These are phyloP conservation scores for Chymomyza amoena DNA, from an alignment of 2,888 invertebrate genomes.

Conservation along the genomic window DNA sequence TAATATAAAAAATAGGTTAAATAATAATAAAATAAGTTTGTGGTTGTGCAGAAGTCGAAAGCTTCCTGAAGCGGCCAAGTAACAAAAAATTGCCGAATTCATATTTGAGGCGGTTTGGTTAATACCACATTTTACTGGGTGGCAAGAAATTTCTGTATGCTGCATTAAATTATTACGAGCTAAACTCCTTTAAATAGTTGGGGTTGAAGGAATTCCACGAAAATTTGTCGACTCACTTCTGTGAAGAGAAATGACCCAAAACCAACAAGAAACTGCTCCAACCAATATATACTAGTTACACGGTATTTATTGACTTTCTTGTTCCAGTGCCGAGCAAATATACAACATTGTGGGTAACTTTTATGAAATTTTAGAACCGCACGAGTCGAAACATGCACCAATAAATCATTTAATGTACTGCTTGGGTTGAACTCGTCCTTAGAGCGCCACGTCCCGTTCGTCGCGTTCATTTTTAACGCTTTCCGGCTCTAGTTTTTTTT, in stretches of 20 bases:
- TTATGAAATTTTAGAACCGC: constrained; percentile 54
- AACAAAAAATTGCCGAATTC: too few species aligned
- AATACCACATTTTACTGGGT: too few species aligned
- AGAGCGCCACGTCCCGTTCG: constrained; percentile 46
- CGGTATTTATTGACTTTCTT: constrained; percentile 40
- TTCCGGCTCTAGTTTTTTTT: constrained; percentile 19
- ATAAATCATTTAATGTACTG: constrained; percentile 58
- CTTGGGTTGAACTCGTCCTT: background rate
- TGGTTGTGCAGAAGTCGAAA: too few species aligned
- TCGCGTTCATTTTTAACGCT: constrained; percentile 46
- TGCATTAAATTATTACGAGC: too few species aligned
- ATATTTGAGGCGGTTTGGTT: too few species aligned
- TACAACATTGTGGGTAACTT: constrained; percentile 8
- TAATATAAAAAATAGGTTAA: too few species aligned
- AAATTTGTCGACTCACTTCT: constrained; percentile 8
- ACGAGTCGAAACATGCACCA: constrained; percentile 53
- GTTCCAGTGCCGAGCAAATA: background rate
- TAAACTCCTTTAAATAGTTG: too few species aligned
- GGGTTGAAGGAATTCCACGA: background rate
- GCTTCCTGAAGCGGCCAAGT: too few species aligned
- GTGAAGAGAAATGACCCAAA: background rate
- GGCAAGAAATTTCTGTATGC: too few species aligned
- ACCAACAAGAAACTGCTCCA: background rate
- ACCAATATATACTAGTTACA: constrained; percentile 26
- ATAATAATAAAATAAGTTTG: too few species aligned